Percentiles rank a stretch among this genome's conserved stretches.
Conservation (phyloP, 2,113 vertebrate species). For the Epinephelus lanceolatus region DNA sequence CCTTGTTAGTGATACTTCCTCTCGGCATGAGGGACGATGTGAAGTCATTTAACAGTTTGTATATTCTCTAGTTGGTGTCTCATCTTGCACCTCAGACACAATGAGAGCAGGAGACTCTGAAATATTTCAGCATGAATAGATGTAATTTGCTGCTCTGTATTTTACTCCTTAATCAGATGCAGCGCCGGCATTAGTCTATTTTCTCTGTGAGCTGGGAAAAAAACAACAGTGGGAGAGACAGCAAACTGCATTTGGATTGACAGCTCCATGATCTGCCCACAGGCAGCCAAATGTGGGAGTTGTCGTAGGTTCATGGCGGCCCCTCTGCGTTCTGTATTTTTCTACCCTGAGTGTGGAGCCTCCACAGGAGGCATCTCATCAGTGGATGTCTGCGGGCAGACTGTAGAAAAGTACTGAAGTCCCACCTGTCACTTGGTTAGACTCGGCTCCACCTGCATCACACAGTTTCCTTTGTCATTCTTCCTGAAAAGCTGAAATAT, state of each 20-base stretch:
- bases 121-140: neutral
- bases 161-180: neutral
- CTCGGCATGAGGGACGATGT: neutral
- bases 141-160: neutral
- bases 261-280: slow-evolving; percentile 55
- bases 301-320: slow-evolving; percentile 3
- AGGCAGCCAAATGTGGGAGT: slow-evolving; percentile 35
- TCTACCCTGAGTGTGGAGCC: neutral
- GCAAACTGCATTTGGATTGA: slow-evolving; percentile 36
- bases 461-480: neutral
- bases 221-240: neutral
- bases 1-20: neutral
- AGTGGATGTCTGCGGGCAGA: slow-evolving; percentile 15
- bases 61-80: neutral
- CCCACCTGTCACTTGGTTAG: slow-evolving; percentile 19
- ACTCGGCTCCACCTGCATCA: slow-evolving; percentile 9
- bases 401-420: slow-evolving; percentile 9
- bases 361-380: slow-evolving; percentile 39
- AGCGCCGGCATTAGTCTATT: neutral
- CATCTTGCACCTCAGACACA: neutral
- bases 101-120: neutral
- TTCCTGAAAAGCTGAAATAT: neutral
- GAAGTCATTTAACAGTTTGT: neutral
- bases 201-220: neutral
- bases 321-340: neutral